Conservation (phyloP, 2,113 vertebrate species). For the Ariopsis seemanni region DNA sequence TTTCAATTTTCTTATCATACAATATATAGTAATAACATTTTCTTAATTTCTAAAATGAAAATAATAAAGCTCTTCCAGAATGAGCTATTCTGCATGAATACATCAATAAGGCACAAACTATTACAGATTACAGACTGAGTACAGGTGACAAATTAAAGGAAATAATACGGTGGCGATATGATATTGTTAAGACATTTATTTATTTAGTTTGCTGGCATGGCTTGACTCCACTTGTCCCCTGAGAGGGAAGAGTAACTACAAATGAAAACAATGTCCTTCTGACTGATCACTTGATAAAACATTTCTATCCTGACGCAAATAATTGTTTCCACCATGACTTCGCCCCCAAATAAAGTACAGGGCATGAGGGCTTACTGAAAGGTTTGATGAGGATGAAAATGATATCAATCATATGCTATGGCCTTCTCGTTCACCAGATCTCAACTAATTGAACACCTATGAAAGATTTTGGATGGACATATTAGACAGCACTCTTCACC, state of each 20-base stretch:
- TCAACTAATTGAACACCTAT: not conserved
- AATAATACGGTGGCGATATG: not conserved
- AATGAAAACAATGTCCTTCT: not conserved
- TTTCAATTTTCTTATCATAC: not conserved
- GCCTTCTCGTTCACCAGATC: not conserved
- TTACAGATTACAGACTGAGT: not conserved
- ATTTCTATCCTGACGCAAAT: not conserved
- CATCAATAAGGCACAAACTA: not conserved
- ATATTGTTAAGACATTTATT: not conserved
- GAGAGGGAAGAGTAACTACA: not conserved
- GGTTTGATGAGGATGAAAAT: not conserved
- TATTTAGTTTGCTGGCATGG: too few species aligned
- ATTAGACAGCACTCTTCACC: not conserved
- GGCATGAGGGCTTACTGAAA: not conserved
- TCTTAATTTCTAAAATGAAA: not conserved
- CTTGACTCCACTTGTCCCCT: not conserved
- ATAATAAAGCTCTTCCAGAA: constrained; percentile 7
- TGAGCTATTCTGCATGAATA: not conserved
- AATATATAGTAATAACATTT: not conserved
- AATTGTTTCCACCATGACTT: not conserved
- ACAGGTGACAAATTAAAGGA: not conserved
- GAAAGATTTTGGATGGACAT: not conserved
- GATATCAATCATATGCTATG: not conserved
- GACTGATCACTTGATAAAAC: not conserved
- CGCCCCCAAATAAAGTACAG: not conserved